Base-by-base conservation (phyloP, 2,113 vertebrate species). In the Mormoops blainvillei region DNA sequence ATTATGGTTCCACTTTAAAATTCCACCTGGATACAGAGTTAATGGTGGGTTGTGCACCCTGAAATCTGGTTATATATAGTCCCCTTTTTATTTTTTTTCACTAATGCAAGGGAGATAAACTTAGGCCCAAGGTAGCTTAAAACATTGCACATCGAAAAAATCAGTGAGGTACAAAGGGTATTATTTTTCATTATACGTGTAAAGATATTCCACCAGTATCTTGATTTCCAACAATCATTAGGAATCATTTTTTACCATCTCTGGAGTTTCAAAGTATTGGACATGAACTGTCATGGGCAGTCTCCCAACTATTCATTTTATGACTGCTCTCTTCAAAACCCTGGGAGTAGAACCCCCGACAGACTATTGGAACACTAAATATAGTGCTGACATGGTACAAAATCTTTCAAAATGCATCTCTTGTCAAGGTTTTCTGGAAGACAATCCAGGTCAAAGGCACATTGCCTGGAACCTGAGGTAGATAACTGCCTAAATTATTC, bases 381-480 rank as follows among this genome's bases (percentile, higher is more conserved):
- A 68, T 87, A 97, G 65, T 36, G 92, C 78, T 89, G 54, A 97
- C 92, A 83, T 4, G 24, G 54, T 63, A 54, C 24, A n/a, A 20
- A 88, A 38, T 80, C 84, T 97, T 97, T 97, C 92, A 96, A 96
- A 98, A 80, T 5, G 7, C 24, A 92, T 90, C 36, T 95, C 20
- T 87, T 94, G 38, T 77, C 78, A 82, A 92, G 36, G 76, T 94
- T 97, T 97, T 45, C 71, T 93, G 89, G 87, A 97, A 97, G 81
- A 77, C 63, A n/a, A 89, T 94, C 65, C 24, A 54, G 14, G 24
- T 70, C 11, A 70, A 96, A 54, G n/a, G 12, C 36, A 78, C 26
- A 13, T 8, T 91, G n/a, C 48, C 36, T 54, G 38, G 90, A 97
- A 65, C 15, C 80, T 41, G 50, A 94, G 45, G 18, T 52, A 61